Evolutionary conservation across 2,888 invertebrate species (phyloP), one percentile per base, ranked within the genome.

Genomic region (Andrena hattorfiana): DNA sequence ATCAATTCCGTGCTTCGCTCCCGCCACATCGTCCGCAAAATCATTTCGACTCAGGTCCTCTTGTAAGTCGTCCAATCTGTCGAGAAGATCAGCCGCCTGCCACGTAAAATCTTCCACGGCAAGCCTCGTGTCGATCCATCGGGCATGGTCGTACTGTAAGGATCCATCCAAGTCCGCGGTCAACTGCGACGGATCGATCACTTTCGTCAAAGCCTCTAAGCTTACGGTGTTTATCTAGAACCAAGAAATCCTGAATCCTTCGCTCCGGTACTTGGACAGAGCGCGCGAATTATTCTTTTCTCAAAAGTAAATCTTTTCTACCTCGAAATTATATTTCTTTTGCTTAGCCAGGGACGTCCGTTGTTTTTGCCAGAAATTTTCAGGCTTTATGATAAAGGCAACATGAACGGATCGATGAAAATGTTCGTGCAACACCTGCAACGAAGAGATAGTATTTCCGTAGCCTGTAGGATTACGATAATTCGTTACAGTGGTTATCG

Each of bases 351-450:
- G 96, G 88, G 98, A 98, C 90, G 99, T 99, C 94, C 99, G 97
- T 95, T 99, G 99, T 95, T 99, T 99, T 95, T 99, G 99, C 99
- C 99, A 99, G 95, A 99, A 99, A 94, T 99, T 99, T 94, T 99
- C 99, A 89, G 99, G 99, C 95, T 99, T 99, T 91, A 99, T 99
- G 94, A 99, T 98, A 93, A 98, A 98, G 90, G 98, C 99, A 94
- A 97, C 97, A 95, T 99, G 97, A 93, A 99, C 97, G 94, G 96
- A 96, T 90, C 98, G 97, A 91, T 98, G 97, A 94, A 99, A 99
- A 95, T 98, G 98, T 94, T 99, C 99, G 96, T 99, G 97, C 89
- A 98, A 95, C 92, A 98, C 98, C 94, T 93, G 48, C 0, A 73
- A 85, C 48, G 69, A 26, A 80, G 16, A 71, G 28, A 42, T 76